phyloP scores from a whole-genome alignment of 2,113 vertebrate genomes.

The Pungitius pungitius region DNA sequence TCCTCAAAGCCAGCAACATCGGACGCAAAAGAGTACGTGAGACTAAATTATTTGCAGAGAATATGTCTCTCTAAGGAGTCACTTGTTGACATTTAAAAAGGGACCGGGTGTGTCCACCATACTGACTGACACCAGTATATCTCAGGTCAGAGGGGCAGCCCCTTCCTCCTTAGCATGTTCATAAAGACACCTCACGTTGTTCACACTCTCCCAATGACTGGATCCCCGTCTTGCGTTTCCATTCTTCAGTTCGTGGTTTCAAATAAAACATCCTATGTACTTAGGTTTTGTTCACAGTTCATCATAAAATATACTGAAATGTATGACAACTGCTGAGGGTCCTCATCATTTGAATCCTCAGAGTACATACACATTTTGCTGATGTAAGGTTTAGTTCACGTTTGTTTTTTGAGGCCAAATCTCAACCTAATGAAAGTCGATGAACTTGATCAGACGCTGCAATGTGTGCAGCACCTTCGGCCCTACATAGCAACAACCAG shows the following conservation, averaged over 20 bases:
- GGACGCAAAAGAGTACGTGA: conserved; percentile 3
- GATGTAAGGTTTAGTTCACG: background rate
- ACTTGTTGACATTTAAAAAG: conserved; percentile 24
- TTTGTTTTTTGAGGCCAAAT: background rate
- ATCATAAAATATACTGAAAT: conserved; percentile 23
- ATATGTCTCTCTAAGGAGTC: background rate
- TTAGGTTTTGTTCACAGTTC: conserved; percentile 45
- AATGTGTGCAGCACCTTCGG: too few species aligned
- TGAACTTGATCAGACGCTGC: conserved; percentile 4
- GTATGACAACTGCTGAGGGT: conserved; percentile 12
- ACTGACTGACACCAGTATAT: conserved; percentile 32
- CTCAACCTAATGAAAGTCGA: background rate
- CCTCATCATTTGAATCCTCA: conserved; percentile 21
- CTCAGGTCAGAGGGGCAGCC: conserved; percentile 45
- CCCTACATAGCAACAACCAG: background rate
- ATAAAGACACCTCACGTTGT: conserved; percentile 39
- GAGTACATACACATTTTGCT: background rate
- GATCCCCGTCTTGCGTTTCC: too few species aligned
- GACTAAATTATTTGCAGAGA: background rate
- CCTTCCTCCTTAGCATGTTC: conserved; percentile 49
- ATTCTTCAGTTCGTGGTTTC: conserved; percentile 33
- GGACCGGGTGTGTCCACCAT: conserved; percentile 24
- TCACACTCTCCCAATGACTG: conserved; percentile 23
- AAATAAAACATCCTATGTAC: conserved; percentile 56
- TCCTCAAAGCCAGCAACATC: conserved; percentile 48